These are phyloP conservation scores for Tenthredo amoena DNA, from an alignment of 2,888 invertebrate species.

Conservation along the genomic window DNA sequence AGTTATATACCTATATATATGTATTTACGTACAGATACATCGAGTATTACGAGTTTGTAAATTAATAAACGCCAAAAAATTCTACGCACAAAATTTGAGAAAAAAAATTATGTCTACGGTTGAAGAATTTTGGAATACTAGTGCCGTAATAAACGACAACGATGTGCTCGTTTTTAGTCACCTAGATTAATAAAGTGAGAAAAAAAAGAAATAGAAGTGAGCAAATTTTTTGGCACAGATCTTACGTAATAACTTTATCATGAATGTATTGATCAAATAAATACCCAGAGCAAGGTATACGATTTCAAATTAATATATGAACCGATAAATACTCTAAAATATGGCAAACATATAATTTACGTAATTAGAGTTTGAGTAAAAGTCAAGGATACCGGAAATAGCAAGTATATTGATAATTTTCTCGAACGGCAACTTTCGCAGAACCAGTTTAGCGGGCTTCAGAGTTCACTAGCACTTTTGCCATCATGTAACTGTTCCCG, in stretches of 20 bases:
- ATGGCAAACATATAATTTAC: background rate
- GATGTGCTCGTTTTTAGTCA: background rate
- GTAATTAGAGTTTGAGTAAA: background rate
- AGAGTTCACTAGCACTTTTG: slow-evolving; percentile 1
- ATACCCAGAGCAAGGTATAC: background rate
- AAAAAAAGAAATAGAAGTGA: background rate
- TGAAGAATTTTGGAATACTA: background rate
- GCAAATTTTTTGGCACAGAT: background rate
- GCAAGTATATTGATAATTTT: background rate
- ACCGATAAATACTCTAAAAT: too few relatives aligned
- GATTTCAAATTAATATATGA: too few relatives aligned
- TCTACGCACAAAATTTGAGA: background rate
- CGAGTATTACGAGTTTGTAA: background rate
- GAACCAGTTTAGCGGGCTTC: background rate
- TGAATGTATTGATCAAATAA: background rate
- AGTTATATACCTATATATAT: background rate
- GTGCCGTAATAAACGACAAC: background rate
- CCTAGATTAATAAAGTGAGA: background rate
- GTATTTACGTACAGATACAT: background rate
- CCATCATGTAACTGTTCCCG: background rate
- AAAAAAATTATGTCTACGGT: background rate
- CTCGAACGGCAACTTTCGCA: background rate
- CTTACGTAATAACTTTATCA: background rate
- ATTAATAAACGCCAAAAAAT: background rate
- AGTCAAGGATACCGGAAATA: background rate